phyloP scores from a whole-genome alignment of 1,140 invertebrate species.

The Zaprionus vittiger region DNA sequence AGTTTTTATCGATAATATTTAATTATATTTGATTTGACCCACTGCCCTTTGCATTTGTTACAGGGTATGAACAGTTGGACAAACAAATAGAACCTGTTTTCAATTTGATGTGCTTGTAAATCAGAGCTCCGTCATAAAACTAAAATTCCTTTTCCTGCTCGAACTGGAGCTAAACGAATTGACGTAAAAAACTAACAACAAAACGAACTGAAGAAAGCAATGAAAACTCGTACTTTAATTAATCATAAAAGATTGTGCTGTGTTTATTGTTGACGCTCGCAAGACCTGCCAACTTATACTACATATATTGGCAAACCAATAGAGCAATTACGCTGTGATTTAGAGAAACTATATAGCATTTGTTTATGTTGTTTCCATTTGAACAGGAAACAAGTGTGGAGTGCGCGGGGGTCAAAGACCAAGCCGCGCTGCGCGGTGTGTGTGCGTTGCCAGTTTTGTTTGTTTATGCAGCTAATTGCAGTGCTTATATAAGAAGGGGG shows the following conservation, averaged over 20 bases:
- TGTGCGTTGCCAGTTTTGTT: constrained; percentile 19
- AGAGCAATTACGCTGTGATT: constrained; percentile 16
- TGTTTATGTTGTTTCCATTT: constrained; percentile 21
- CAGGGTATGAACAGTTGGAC: neutral
- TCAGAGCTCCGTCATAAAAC: constrained; percentile 10
- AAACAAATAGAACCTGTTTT: constrained; percentile 10
- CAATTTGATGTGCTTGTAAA: constrained; percentile 10
- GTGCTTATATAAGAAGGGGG: constrained; percentile 38
- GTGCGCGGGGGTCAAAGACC: constrained; percentile 45
- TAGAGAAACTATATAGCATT: constrained; percentile 25
- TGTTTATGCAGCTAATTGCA: constrained; percentile 57
- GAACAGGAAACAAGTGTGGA: constrained; percentile 30
- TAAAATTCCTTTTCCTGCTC: constrained; percentile 3
- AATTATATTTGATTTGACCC: neutral
- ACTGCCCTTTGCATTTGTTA: neutral
- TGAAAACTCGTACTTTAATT: constrained; percentile 6
- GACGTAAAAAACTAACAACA: neutral
- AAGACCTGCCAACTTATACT: neutral
- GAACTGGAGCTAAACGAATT: neutral
- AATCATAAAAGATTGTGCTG: constrained; percentile 2
- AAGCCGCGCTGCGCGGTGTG: constrained; percentile 4
- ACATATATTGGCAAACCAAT: constrained; percentile 12
- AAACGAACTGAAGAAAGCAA: neutral
- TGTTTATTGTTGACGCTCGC: constrained; percentile 8
- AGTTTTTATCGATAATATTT: no score